phyloP scores from a whole-genome alignment of 2,113 vertebrate genomes.

The Tylochromis polylepis region DNA sequence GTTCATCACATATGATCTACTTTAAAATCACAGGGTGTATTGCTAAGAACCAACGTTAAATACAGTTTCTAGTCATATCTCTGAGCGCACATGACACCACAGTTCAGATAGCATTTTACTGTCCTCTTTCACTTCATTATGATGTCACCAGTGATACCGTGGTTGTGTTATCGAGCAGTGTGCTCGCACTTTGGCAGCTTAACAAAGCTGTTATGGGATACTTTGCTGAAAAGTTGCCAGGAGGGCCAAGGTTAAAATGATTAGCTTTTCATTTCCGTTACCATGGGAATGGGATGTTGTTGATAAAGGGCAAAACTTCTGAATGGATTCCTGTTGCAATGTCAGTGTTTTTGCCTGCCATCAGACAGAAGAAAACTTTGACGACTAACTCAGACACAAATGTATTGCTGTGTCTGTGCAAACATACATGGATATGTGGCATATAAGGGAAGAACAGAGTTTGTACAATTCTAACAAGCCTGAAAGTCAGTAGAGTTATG shows the following conservation, averaged over 20 bases:
- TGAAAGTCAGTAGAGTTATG: not conserved
- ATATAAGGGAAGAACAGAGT: not conserved
- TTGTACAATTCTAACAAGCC: not conserved
- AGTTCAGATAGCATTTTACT: not conserved
- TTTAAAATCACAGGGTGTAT: not conserved
- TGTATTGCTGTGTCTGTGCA: not conserved
- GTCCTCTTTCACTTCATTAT: not conserved
- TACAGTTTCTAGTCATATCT: not conserved
- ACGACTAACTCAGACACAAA: not conserved
- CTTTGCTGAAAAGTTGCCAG: not conserved
- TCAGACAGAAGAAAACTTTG: not conserved
- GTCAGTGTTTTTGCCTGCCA: not conserved
- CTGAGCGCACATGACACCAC: not conserved
- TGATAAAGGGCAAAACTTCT: not conserved
- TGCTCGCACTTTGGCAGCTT: not conserved
- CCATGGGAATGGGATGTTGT: not conserved
- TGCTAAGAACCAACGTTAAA: not conserved
- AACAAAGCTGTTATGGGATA: not conserved
- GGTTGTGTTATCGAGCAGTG: not conserved
- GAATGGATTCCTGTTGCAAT: not conserved
- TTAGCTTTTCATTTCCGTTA: constrained; percentile 9
- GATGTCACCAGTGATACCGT: not conserved
- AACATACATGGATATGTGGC: not conserved
- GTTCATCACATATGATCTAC: not conserved
- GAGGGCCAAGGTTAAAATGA: not conserved